Evolutionary conservation across 2,888 invertebrate species (phyloP), one percentile per base, ranked within the genome.

Genomic region (Branchipolynoe longqiensis): DNA sequence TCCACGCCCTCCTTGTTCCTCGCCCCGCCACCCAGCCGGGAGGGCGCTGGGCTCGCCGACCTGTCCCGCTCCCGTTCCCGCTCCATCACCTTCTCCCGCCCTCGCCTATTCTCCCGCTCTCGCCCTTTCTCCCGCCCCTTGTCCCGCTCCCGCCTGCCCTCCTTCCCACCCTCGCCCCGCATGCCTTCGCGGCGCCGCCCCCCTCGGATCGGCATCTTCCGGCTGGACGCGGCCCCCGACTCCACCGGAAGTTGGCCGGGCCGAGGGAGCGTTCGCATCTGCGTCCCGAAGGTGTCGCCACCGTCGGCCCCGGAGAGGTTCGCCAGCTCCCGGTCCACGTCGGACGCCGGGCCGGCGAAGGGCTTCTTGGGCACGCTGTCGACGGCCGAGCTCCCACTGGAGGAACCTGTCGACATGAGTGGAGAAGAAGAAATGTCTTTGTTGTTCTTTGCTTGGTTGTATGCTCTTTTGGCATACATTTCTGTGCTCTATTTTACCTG

Each of bases 181-280:
- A 36, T 69, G n/a, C 38, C 36, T 18, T 69, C 69, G 2, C 36
- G 38, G 69, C 82, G 28, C 58, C 58, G n/a, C 36, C 58, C 33
- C 56, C 1, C 31, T n/a, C 58, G 3, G 25, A 18, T 28, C 25
- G 48, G 25, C 1, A 14, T 18, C 12, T 41, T 89, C n/a, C 87
- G 88, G 28, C 92, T 86, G 82, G 92, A 92, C 78, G 91, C 91
- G 41, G 90, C 88, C 18, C 92, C 87, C 31, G 89, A 89, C 28
- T 74, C 74, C 12, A 25, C 28, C n/a, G 18, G 58, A 25, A 48
- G 28, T 31, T 14, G 33, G 25, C 33, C 14, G 0, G 48, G 40
- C 31, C 74, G 40, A 33, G 31, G 38, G 33, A 54, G 6, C 4
- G 84, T 56, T 18, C 81, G 36, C 41, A 41, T 74, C 33, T 25